Evolutionary conservation across 1,140 invertebrate species (phyloP).

Genomic region (Sminthurinus signatus): DNA sequence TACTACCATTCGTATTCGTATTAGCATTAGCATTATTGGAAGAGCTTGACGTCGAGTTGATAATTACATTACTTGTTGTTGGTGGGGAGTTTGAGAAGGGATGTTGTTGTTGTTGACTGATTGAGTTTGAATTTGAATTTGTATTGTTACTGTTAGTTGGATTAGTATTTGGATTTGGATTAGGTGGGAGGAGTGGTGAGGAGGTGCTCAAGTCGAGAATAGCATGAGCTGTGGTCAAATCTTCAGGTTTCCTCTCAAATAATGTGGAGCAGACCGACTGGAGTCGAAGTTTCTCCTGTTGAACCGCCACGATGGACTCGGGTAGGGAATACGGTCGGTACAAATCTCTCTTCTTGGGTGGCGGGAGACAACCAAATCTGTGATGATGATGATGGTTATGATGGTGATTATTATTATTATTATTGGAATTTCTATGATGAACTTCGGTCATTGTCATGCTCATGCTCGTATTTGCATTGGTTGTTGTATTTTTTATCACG

Average conservation of each 20-base stretch:
- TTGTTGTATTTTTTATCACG: no score
- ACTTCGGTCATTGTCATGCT: no score
- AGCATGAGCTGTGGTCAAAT: conserved; percentile 62
- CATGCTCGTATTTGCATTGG: no score
- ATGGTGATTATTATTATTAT: no score
- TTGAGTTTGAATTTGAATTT: no score
- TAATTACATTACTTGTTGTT: no score
- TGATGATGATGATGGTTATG: no score
- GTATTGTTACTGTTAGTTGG: no score
- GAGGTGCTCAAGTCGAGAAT: conserved; percentile 79
- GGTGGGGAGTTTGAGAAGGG: no score
- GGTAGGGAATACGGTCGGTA: conserved; percentile 39
- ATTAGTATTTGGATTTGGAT: conserved; percentile 47
- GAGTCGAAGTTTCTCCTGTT: conserved; percentile 37
- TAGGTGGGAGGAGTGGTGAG: conserved; percentile 62
- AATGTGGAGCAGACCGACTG: conserved; percentile 35
- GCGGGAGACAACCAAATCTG: conserved; percentile 31
- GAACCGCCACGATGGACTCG: conserved; percentile 38
- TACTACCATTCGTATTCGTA: not conserved
- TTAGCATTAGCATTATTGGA: conserved; percentile 2
- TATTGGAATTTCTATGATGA: no score
- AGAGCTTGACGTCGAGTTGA: conserved; percentile 41
- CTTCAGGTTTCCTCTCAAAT: conserved; percentile 39
- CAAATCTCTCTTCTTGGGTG: conserved; percentile 39
- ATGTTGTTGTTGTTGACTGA: no score